Percentiles rank a stretch among this genome's conserved stretches.
Conservation (phyloP, 2,888 invertebrate genomes). For the Dryadula phaetusa region DNA sequence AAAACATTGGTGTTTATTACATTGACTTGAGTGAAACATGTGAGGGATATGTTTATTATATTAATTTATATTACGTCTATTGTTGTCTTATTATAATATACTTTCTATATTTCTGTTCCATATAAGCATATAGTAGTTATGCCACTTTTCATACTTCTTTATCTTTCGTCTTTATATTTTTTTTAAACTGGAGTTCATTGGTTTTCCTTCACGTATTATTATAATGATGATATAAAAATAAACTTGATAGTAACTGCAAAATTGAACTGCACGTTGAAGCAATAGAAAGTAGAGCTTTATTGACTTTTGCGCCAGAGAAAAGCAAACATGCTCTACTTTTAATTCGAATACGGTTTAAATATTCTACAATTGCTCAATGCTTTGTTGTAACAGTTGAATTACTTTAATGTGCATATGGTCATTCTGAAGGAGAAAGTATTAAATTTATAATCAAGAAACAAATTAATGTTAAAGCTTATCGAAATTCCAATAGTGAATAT, state of each 20-base stretch:
- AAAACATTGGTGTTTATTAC: no score
- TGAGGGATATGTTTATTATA: no score
- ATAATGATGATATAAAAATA: neutral
- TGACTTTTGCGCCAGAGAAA: slow-evolving; percentile 53
- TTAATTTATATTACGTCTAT: no score
- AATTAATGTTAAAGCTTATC: slow-evolving; percentile 15
- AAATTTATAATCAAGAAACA: slow-evolving; percentile 7
- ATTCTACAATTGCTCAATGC: slow-evolving; percentile 37
- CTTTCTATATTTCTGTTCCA: no score
- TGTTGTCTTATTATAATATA: no score
- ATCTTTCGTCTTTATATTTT: no score
- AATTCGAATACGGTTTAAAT: slow-evolving; percentile 36
- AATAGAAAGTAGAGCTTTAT: slow-evolving; percentile 64
- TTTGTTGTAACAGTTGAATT: slow-evolving; percentile 42
- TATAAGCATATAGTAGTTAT: no score
- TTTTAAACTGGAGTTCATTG: neutral
- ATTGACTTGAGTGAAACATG: no score
- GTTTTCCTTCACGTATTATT: neutral
- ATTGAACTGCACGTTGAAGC: slow-evolving; percentile 46
- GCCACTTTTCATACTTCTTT: no score
- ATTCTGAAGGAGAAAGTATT: slow-evolving; percentile 32
- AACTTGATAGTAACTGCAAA: slow-evolving; percentile 29
- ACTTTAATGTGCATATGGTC: neutral
- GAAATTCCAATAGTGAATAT: neutral
- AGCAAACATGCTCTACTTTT: slow-evolving; percentile 51